Evolutionary conservation across 1,140 invertebrate genomes (phyloP).

Genomic region (Drosophila pallidifrons): DNA sequence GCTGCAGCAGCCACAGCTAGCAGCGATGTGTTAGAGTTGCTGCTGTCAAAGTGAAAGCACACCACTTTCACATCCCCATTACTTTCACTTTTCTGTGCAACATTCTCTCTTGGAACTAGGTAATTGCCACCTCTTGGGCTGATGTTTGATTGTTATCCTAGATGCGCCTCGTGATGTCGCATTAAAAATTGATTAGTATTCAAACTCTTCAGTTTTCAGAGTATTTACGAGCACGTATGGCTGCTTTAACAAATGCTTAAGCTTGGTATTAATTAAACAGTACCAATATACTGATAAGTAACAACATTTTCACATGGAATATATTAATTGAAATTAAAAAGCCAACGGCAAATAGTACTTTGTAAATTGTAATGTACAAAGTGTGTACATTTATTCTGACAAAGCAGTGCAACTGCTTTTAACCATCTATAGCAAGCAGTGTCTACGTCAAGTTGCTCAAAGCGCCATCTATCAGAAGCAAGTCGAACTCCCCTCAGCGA

Average conservation of each 20-base stretch:
- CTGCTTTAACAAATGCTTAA: background rate
- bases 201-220: constrained; percentile 15
- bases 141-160: constrained; percentile 37
- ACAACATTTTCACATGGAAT: too few relatives aligned
- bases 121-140: constrained; percentile 40
- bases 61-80: constrained; percentile 5
- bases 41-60: constrained; percentile 38
- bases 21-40: background rate
- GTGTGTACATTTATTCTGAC: too few relatives aligned
- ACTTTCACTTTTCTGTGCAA: constrained; percentile 43
- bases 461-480: background rate
- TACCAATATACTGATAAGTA: too few relatives aligned
- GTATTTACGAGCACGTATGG: too few relatives aligned
- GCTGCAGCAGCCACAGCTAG: constrained; percentile 1
- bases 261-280: background rate
- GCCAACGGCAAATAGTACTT: too few relatives aligned
- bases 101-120: background rate
- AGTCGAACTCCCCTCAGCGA: background rate
- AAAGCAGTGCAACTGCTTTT: constrained; percentile 7
- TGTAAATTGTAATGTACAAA: too few relatives aligned
- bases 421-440: background rate
- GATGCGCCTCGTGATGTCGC: constrained; percentile 28
- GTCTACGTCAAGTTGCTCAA: background rate
- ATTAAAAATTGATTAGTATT: constrained; percentile 51
- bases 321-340: too few relatives aligned